Evolutionary conservation across 2,113 vertebrate genomes (phyloP).

Genomic region (Neogobius melanostomus): DNA sequence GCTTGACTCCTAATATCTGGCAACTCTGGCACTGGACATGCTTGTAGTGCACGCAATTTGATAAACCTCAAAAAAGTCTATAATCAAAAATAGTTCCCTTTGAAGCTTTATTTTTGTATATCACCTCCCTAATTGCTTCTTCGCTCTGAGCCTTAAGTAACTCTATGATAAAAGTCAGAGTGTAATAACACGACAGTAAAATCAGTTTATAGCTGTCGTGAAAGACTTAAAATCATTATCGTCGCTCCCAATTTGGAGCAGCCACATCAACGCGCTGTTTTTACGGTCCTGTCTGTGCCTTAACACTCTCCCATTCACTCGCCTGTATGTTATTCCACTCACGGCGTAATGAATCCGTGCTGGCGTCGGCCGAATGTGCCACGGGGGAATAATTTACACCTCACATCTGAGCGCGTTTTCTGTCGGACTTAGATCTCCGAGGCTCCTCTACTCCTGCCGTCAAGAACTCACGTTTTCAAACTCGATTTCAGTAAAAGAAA

Average conservation of each 20-base stretch:
- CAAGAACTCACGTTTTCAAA: too few relatives aligned
- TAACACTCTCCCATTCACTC: conserved; percentile 13
- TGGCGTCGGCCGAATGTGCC: conserved; percentile 25
- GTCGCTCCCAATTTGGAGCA: conserved; percentile 31
- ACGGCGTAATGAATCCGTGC: conserved; percentile 23
- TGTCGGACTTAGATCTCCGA: not conserved
- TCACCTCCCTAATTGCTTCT: not conserved
- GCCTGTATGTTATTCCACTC: conserved; percentile 25
- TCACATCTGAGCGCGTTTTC: conserved; percentile 39
- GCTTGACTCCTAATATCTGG: too few relatives aligned
- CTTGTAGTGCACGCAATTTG: too few relatives aligned
- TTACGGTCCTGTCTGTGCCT: conserved; percentile 25
- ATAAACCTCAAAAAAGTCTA: too few relatives aligned
- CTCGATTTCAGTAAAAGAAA: too few relatives aligned
- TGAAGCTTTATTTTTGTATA: too few relatives aligned
- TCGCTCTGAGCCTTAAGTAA: not conserved
- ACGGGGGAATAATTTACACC: conserved; percentile 49
- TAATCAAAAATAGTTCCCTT: too few relatives aligned
- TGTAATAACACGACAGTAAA: conserved; percentile 15
- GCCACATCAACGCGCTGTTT: conserved; percentile 20
- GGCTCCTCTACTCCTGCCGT: too few relatives aligned
- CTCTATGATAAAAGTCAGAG: not conserved
- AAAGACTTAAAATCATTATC: conserved; percentile 21
- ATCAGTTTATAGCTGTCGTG: conserved; percentile 4
- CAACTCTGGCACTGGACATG: too few relatives aligned